These are phyloP conservation scores for Orcinus orca DNA, from an alignment of 2,113 vertebrate genomes.

Conservation along the genomic window DNA sequence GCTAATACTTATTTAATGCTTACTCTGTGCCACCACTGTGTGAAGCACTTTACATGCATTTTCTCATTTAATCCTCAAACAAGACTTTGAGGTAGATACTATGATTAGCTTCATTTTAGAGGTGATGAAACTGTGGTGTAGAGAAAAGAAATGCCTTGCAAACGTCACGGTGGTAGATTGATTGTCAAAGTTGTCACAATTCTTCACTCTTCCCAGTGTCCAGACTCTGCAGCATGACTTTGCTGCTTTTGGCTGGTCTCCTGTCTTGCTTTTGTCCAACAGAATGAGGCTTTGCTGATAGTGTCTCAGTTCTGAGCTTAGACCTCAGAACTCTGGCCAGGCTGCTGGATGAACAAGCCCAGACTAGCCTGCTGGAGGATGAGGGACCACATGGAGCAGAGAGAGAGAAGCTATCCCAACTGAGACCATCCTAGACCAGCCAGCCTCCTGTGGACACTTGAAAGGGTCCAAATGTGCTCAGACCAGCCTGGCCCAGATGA, in stretches of 20 bases:
- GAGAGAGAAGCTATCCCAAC: background rate
- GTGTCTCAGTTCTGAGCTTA: background rate
- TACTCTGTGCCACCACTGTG: background rate
- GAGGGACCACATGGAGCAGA: fast-evolving
- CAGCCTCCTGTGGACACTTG: background rate
- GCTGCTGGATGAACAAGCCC: background rate
- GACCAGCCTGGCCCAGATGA: background rate
- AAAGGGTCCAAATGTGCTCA: background rate
- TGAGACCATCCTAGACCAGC: background rate
- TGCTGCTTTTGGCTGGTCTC: background rate
- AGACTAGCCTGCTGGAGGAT: background rate
- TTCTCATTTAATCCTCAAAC: background rate
- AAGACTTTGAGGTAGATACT: background rate
- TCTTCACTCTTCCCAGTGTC: background rate
- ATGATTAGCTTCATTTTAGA: background rate
- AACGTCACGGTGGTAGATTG: background rate
- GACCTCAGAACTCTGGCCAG: background rate
- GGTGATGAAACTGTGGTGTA: background rate
- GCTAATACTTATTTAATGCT: conserved; percentile 10
- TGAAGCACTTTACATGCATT: background rate
- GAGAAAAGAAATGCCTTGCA: background rate
- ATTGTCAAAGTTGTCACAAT: background rate
- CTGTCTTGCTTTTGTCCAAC: background rate
- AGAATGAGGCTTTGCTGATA: background rate
- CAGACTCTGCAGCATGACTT: background rate